Base-by-base conservation (phyloP, 2,797 vertebrate species). In the Pangasius mekongensis region DNA sequence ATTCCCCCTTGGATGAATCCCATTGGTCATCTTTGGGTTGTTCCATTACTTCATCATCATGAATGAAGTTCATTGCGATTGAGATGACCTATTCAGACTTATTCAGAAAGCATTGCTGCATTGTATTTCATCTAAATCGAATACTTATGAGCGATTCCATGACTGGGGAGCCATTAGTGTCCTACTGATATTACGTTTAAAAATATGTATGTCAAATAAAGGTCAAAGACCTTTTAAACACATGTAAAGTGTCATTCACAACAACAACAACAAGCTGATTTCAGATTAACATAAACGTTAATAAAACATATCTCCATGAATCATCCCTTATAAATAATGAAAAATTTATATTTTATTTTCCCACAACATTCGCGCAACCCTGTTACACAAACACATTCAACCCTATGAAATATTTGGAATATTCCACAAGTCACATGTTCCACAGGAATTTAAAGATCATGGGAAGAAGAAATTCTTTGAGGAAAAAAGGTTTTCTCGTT, bases 21-120 rank as follows among this genome's bases (percentile, higher is more conserved):
- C 62, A 49, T 20, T 1, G 27, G 39, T 43, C 62, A 66, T 66
- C 62, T 67, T 83, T 66, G 33, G 18, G 33, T 39, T 81, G 78
- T 36, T 80, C 30, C 54, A 36, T 80, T 80, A 80, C 56, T 78
- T 78, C n/a, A 78, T 78, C n/a, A 20, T 56, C 4, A 47, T 76
- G 43, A 52, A 52, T 33, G 30, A 11, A 56, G 30, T 58, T 10
- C 18, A 36, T 11, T 43, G 56, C 36, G 22, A 13, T 6, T 14
- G 54, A 82, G 78, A 39, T 58, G 76, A 80, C 8, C 20, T 81
- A 13, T 14, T 82, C 33, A 14, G 22, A 39, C 54, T 78, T 54
- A 3, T 54, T 78, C 27, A 7, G 47, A 33, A 56, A 77, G 16
- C 30, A 58, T 3, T 36, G 3, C 3, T 52, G 43, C 5, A 2